Percentiles rank a stretch among this genome's conserved stretches.
Evolutionary conservation across 1,140 invertebrate species (phyloP).

Genomic region (Drosophila funebris): DNA sequence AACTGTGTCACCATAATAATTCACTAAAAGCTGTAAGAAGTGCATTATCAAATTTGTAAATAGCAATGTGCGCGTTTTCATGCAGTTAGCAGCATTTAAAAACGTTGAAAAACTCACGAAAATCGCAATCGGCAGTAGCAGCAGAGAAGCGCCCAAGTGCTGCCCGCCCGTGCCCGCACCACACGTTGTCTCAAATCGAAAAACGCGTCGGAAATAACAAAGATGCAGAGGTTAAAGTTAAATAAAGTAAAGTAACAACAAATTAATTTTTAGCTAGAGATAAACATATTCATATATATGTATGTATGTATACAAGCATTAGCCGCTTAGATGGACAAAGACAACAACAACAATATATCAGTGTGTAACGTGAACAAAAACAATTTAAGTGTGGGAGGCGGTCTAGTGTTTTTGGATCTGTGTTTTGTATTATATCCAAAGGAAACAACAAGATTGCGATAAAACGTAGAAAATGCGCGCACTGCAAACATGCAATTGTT

Average conservation of each 20-base stretch:
- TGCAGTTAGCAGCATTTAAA: conserved; percentile 30
- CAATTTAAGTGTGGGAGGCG: conserved; percentile 20
- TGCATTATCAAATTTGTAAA: conserved; percentile 36
- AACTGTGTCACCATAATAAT: conserved; percentile 43
- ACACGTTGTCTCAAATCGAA: conserved; percentile 59
- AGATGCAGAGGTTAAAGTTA: conserved; percentile 63
- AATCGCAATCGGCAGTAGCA: conserved; percentile 26
- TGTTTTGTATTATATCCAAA: conserved; percentile 37
- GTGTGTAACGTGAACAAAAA: conserved; percentile 30
- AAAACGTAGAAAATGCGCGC: conserved; percentile 31
- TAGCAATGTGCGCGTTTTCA: conserved; percentile 31
- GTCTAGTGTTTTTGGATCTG: conserved; percentile 25
- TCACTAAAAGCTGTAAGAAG: conserved; percentile 20
- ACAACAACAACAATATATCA: conserved; percentile 20
- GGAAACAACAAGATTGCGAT: conserved; percentile 34
- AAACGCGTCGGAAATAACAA: conserved; percentile 67
- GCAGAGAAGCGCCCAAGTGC: conserved; percentile 51
- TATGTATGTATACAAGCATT: not conserved
- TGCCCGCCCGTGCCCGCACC: conserved; percentile 57
- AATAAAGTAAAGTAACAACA: conserved; percentile 26
- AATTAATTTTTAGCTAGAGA: conserved; percentile 13
- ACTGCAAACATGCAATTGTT: conserved; percentile 64
- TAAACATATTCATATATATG: not conserved
- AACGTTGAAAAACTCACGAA: conserved; percentile 29
- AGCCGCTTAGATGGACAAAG: conserved; percentile 11